Base-by-base conservation (phyloP, 53 echinoderm and acorn worm genomes). In the Patiria pectinifera region DNA sequence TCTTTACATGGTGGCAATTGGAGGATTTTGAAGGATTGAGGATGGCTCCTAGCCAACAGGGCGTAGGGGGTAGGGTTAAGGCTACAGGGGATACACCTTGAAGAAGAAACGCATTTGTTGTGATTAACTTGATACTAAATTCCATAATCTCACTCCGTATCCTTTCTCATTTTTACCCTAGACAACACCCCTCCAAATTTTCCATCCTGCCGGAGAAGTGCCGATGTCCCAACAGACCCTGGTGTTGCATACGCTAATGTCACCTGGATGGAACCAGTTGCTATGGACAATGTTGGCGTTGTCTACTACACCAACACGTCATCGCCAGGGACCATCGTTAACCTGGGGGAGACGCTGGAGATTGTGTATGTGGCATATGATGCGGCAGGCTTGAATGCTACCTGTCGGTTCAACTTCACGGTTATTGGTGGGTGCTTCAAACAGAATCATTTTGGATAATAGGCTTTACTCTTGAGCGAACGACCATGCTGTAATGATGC, bases 311-410 rank as follows among this genome's bases (percentile, higher is more conserved):
- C 46, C 12, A 47, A 80, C 43, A 94, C 84, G 46, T 23, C 48
- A 48, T 62, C 71, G 46, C 48, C 93, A 13, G 91, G 92, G 8
- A 85, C 66, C 1, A 22, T 69, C 3, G 78, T 96, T 11, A 75
- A 22, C 35, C 47, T 92, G 12, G 96, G 96, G 0, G 69, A n/a
- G 2, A 79, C 82, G 24, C 10, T 74, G 0, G 81, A 78, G 2
- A 84, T 96, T 62, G 78, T 79, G 45, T 96, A 95, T 69, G 87
- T 85, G 3, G 96, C 95, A 25, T 62, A 70, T 15, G 95, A 93
- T 69, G 44, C 43, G 5, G 45, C 13, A 13, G 71, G 25, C 0
- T 45, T 81, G 2, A 80, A 45, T 18, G 80, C 59, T 21, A 90
- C 91, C 23, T 85, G 86, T 24, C 10, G 6, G 14, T 85, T 85